A percentile compares a stretch with the other conserved stretches of the same genome.
These are phyloP conservation scores for Cynopterus brachyotis DNA, from an alignment of 2,113 vertebrate genomes.

Conservation along the genomic window DNA sequence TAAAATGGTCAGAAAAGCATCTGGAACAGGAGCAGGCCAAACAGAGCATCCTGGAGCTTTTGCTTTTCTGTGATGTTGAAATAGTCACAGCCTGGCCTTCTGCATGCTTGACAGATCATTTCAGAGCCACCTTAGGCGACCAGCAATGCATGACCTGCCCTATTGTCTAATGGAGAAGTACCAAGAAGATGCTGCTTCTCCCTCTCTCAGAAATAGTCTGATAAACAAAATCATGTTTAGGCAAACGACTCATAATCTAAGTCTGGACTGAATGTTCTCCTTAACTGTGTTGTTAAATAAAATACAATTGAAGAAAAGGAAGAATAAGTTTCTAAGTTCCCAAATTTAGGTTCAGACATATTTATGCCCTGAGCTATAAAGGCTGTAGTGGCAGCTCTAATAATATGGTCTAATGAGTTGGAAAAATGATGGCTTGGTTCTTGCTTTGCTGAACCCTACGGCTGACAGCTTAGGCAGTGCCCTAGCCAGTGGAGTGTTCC, in stretches of 20 bases:
- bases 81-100: conserved; percentile 16
- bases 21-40: conserved; percentile 1
- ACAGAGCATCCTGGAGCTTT: not conserved
- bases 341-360: conserved; percentile 29
- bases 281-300: conserved; percentile 35
- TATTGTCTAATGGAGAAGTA: conserved; percentile 44
- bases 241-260: not conserved
- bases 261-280: not conserved
- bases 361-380: conserved; percentile 67
- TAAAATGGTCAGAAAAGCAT: conserved; percentile 37
- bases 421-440: conserved; percentile 68
- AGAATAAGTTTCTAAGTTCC: not conserved
- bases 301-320: not conserved
- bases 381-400: conserved; percentile 54
- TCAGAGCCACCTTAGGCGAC: conserved; percentile 47
- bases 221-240: conserved; percentile 14
- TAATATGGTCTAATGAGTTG: conserved; percentile 75
- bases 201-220: not conserved
- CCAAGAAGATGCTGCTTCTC: not conserved
- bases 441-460: conserved; percentile 45
- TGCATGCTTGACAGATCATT: conserved; percentile 38
- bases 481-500: conserved; percentile 35
- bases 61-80: conserved; percentile 32
- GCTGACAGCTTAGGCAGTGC: conserved; percentile 50
- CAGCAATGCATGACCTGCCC: not conserved